These are phyloP conservation scores for Pelodiscus sinensis DNA, from an alignment of 2,113 vertebrate genomes.

Conservation along the genomic window DNA sequence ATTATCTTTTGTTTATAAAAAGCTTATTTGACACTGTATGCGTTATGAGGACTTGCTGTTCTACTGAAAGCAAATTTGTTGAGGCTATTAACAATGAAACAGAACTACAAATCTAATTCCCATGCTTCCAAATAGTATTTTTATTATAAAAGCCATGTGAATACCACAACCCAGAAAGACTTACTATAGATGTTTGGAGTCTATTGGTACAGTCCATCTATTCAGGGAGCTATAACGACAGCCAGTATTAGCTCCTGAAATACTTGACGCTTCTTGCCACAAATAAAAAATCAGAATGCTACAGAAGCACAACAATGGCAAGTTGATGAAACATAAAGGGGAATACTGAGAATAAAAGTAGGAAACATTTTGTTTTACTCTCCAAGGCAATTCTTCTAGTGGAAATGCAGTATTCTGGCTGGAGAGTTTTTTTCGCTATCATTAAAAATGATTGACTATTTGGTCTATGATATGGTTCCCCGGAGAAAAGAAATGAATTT, in stretches of 20 bases:
- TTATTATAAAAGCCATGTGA: not conserved
- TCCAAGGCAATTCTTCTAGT: slow-evolving; percentile 14
- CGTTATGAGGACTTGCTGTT: not conserved
- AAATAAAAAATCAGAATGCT: slow-evolving; percentile 26
- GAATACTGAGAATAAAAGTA: not conserved
- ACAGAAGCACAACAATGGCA: slow-evolving; percentile 32
- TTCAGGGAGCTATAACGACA: not conserved
- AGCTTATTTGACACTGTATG: not conserved
- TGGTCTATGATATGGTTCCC: slow-evolving; percentile 51
- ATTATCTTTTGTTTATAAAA: not conserved
- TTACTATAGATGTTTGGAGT: not conserved
- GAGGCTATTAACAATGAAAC: not conserved
- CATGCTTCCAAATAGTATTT: slow-evolving; percentile 31
- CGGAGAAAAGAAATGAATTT: slow-evolving; percentile 40
- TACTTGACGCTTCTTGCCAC: slow-evolving; percentile 36
- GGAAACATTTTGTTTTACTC: slow-evolving; percentile 14
- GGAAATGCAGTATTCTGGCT: slow-evolving; percentile 11
- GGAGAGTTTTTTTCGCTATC: not conserved
- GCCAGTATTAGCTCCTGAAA: slow-evolving; percentile 19
- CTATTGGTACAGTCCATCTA: slow-evolving; percentile 1
- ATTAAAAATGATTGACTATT: slow-evolving; percentile 66
- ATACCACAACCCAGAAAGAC: not conserved
- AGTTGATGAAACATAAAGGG: slow-evolving; percentile 37
- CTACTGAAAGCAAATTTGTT: slow-evolving; percentile 25
- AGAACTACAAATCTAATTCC: not conserved